Percentiles rank a stretch among this genome's conserved stretches.
Evolutionary conservation across 2,113 vertebrate species (phyloP).

Genomic region (Apodemus sylvaticus): DNA sequence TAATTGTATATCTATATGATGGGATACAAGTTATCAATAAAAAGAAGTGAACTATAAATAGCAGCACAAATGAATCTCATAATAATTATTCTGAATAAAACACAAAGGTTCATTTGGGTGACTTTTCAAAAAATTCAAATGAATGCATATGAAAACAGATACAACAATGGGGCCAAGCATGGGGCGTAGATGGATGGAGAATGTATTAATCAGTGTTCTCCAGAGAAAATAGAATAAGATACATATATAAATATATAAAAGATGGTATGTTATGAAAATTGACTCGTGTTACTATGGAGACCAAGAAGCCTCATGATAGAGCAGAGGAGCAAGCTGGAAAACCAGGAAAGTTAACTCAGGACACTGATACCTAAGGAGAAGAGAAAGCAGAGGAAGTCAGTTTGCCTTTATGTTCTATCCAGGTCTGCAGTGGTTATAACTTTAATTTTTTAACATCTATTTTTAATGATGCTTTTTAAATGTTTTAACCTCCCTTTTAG

Average conservation of each 20-base stretch:
- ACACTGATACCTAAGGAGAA: background rate
- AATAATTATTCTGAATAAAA: background rate
- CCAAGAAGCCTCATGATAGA: background rate
- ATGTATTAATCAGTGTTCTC: background rate
- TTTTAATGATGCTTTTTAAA: no score
- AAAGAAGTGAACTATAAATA: background rate
- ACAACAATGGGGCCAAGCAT: background rate
- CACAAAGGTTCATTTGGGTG: background rate
- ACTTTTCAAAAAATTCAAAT: slow-evolving; percentile 25
- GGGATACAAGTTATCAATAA: background rate
- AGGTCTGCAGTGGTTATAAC: background rate
- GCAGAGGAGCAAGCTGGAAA: background rate
- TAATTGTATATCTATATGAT: slow-evolving; percentile 11
- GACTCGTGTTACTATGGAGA: background rate
- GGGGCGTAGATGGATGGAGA: background rate
- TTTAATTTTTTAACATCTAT: no score
- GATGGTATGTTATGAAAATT: background rate
- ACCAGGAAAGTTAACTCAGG: background rate
- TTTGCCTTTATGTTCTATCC: background rate
- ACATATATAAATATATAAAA: background rate
- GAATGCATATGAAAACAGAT: background rate
- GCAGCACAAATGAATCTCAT: slow-evolving; percentile 17
- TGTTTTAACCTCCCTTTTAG: no score
- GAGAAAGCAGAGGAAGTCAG: background rate
- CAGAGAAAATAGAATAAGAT: background rate